Evolutionary conservation across 2,888 invertebrate species (phyloP), one percentile per base, ranked within the genome.

Genomic region (Oscheius sp.): DNA sequence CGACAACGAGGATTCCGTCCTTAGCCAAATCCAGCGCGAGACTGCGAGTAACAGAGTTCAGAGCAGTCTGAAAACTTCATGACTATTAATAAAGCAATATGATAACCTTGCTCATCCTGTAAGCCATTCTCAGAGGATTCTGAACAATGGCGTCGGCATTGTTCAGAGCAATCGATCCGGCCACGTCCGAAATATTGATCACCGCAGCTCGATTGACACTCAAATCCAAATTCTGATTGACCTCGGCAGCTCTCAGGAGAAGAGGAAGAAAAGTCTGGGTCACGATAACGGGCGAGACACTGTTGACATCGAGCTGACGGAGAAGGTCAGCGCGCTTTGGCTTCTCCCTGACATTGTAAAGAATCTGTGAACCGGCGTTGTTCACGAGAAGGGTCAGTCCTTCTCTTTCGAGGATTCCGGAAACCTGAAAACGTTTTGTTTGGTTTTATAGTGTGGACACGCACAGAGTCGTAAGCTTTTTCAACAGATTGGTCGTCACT

Each of bases 251-350:
- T 58, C 70, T 68, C 11, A 50, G 50, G 35, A 81, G 76, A 2
- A 81, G 70, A 21, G 79, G 79, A 2, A 79, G 74, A 1, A 79
- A 55, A 29, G 73, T 73, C 73, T 80, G 80, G 48, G 78, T 79
- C 29, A 80, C 35, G 47, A 80, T 21, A 4, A 78, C 73, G 3
- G 76, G 72, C 21, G 70, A 59, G 35, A 77, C 37, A 0, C 94
- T 93, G 89, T 96, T 96, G 1, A 93, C 92, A 9, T 92, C 91
- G 80, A 93, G 93, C 74, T 93, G 92, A 11, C 94, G 93, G 70
- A 93, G 87, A 82, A 96, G 93, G 1, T 57, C 48, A 3, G 66
- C 10, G 2, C 81, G 71, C 47, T 94, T 92, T n/a, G 74, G 71
- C 63, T 76, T 76, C 62, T 63, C 51, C 1, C 68, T 50, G n/a